phyloP scores from a whole-genome alignment of 2,797 vertebrate genomes.

The Chloroceryle inda region DNA sequence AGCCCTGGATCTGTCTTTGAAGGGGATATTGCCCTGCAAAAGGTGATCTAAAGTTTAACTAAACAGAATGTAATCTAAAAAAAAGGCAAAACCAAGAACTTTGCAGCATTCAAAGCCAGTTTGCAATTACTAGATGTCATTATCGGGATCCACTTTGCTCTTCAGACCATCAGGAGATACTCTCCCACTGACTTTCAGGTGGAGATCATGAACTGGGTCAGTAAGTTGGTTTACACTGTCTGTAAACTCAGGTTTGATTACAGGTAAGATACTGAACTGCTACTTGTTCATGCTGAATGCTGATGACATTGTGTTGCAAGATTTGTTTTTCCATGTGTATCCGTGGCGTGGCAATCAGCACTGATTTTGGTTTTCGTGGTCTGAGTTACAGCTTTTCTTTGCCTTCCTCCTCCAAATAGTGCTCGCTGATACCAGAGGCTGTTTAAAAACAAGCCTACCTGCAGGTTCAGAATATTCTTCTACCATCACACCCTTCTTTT shows the following conservation, averaged over 20 bases:
- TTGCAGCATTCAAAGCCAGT: background rate
- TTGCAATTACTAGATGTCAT: background rate
- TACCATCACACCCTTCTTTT: background rate
- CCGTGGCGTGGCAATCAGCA: background rate
- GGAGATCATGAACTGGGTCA: accelerated
- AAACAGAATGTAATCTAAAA: background rate
- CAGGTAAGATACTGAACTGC: background rate
- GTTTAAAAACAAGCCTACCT: background rate
- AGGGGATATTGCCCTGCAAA: background rate
- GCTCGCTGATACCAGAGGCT: background rate
- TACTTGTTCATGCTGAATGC: background rate
- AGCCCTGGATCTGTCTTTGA: background rate
- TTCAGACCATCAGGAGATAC: background rate
- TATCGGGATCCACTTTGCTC: background rate
- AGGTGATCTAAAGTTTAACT: background rate
- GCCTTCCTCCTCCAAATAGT: background rate
- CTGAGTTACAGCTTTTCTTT: background rate
- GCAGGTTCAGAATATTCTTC: background rate
- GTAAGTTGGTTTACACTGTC: background rate
- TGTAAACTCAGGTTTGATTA: background rate
- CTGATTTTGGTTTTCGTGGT: background rate
- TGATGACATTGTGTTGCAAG: too few species aligned
- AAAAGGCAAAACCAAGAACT: background rate
- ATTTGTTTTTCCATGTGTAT: background rate
- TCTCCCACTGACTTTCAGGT: background rate